Evolutionary conservation across 2,113 vertebrate species (phyloP), one percentile per base, ranked within the genome.

Genomic region (Poecilia latipinna): DNA sequence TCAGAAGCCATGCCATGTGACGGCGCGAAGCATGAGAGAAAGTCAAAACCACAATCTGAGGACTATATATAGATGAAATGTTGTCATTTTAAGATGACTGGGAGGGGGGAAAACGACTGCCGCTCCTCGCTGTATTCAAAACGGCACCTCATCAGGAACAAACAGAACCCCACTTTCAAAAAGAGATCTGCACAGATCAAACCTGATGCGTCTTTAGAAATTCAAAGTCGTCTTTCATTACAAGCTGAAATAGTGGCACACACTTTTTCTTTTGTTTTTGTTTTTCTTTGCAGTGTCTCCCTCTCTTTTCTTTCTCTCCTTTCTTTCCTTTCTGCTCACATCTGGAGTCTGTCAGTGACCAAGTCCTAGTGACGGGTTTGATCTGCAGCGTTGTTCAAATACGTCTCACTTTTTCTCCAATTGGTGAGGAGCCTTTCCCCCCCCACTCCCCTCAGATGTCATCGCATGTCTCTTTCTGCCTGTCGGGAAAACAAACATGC

Each of bases 61-160:
- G 87, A 90, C 93, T 94, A 94, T 95, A 94, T 94, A 94, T 95
- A 95, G 94, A 93, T 93, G 89, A 95, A 93, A 92, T 89, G 88
- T 88, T 94, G 92, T 93, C 92, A 92, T 89, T 94, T 94, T 93
- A 92, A 89, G 89, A 92, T 88, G 83, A 88, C 83, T 87, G 83
- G 79, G 82, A 78, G 80, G 83, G 81, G 82, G 64, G 84, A 84
- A 28, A 28, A 86, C 65, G 75, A 81, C 88, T 86, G 72, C 82
- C 72, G 79, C 79, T 86, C 75, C 82, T 85, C 76, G 69, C 85
- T 77, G 75, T 78, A 83, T 89, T 93, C 89, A 92, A 90, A 89
- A 90, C 85, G 39, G 71, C 26, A 22, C 79, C 89, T 92, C 85
- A 91, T 93, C 87, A 79, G 83, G 75, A 92, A 90, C 84, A 91